Evolutionary conservation across 2,113 vertebrate genomes (phyloP).

Genomic region (Rhodinocichla rosea): DNA sequence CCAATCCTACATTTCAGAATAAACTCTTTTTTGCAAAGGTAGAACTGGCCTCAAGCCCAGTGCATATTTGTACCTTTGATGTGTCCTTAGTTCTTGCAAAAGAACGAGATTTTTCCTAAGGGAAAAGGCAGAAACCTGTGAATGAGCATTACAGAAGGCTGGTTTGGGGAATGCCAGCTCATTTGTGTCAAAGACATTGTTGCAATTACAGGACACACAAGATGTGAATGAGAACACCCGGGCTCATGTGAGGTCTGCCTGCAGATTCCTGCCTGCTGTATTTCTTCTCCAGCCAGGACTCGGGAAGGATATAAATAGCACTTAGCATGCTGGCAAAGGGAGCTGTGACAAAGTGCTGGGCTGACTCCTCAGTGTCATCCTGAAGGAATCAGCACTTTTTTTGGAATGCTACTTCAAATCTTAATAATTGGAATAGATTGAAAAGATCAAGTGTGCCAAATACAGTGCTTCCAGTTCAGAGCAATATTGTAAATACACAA

Average conservation of each 20-base stretch:
- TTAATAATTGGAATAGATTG: not conserved
- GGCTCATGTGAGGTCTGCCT: not conserved
- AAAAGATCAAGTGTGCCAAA: not conserved
- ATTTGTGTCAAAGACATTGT: not conserved
- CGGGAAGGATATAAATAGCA: not conserved
- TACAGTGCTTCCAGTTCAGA: not conserved
- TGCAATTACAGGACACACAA: not conserved
- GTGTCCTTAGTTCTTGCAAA: not conserved
- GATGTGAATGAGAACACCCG: fast-evolving
- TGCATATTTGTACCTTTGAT: not conserved
- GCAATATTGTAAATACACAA: not conserved
- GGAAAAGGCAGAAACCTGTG: not conserved
- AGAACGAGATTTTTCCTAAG: not conserved
- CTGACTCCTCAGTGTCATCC: not conserved
- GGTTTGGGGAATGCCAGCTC: not conserved
- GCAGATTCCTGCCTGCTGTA: not conserved
- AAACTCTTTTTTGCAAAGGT: not conserved
- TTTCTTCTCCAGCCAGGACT: not conserved
- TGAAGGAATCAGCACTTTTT: conserved; percentile 14
- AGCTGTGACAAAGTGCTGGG: not conserved
- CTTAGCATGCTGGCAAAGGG: not conserved
- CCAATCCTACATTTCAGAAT: not conserved
- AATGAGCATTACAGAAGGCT: not conserved
- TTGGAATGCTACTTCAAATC: not conserved
- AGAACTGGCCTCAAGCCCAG: not conserved